Percentiles rank a stretch among this genome's conserved stretches.
These are phyloP conservation scores for Misgurnus anguillicaudatus DNA, from an alignment of 2,113 vertebrate genomes.

Conservation along the genomic window DNA sequence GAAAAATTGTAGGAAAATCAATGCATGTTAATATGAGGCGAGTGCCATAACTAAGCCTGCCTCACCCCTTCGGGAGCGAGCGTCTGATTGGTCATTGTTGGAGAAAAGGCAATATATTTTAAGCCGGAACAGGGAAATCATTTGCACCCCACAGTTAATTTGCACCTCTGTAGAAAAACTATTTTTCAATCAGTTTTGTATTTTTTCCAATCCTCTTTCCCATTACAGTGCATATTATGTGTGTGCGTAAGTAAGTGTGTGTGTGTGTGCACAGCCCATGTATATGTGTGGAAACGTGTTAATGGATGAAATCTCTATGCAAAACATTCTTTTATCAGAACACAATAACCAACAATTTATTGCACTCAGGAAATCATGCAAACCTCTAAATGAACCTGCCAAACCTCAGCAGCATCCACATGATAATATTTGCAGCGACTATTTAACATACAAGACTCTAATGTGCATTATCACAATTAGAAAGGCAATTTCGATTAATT, in stretches of 20 bases:
- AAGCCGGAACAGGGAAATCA: neutral
- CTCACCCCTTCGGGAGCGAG: neutral
- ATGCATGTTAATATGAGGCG: conserved; percentile 47
- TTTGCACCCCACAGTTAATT: conserved; percentile 5
- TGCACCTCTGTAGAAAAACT: conserved; percentile 18
- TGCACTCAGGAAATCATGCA: neutral
- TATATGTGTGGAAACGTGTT: conserved; percentile 9
- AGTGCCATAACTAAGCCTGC: conserved; percentile 25
- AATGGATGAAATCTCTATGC: conserved; percentile 17
- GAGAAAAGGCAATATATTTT: conserved; percentile 2
- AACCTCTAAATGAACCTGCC: neutral
- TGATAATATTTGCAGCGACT: neutral
- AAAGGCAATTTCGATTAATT: neutral
- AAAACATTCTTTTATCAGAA: neutral
- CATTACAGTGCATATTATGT: conserved; percentile 17
- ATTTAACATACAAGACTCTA: neutral
- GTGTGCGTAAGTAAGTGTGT: neutral
- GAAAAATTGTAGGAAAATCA: conserved; percentile 41
- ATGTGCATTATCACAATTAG: neutral
- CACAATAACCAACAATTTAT: neutral
- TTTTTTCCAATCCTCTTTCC: conserved; percentile 35
- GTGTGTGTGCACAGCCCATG: neutral
- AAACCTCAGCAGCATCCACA: neutral
- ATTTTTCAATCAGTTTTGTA: conserved; percentile 43
- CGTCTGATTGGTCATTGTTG: conserved; percentile 37